Evolutionary conservation across 2,113 vertebrate genomes (phyloP).

Genomic region (Lamprologus ornatipinnis): DNA sequence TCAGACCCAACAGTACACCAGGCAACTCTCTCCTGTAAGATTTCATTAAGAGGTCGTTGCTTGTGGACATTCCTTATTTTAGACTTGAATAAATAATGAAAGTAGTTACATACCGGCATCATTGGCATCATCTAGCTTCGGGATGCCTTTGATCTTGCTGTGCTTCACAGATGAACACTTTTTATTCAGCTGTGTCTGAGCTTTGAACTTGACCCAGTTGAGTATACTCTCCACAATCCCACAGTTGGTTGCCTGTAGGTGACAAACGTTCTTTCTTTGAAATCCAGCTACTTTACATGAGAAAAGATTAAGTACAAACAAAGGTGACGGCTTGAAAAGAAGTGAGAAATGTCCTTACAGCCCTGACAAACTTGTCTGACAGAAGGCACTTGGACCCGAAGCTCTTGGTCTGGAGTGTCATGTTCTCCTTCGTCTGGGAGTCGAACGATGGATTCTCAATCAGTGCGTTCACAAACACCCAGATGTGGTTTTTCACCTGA

Average conservation of each 20-base stretch:
- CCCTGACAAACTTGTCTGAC: conserved; percentile 93
- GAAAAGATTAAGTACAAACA: neutral
- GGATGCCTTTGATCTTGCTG: conserved; percentile 99
- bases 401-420: conserved; percentile 96
- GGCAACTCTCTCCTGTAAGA: neutral
- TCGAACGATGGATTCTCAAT: conserved; percentile 98
- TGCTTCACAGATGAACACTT: conserved; percentile 98
- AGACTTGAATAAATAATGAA: neutral
- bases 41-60: neutral
- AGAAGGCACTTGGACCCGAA: conserved; percentile 95
- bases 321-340: neutral
- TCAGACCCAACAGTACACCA: neutral
- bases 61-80: neutral
- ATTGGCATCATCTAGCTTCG: conserved; percentile 96
- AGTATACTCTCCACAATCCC: conserved; percentile 98
- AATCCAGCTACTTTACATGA: neutral
- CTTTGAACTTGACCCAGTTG: conserved; percentile 99
- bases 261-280: neutral
- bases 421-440: conserved; percentile 99
- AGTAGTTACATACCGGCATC: conserved; percentile 82
- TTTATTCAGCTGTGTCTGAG: conserved; percentile 96
- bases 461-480: conserved; percentile 97
- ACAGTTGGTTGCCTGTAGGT: conserved; percentile 88
- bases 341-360: conserved; percentile 72
- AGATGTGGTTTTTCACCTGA: conserved; percentile 98